Conservation (phyloP, 2,888 invertebrate species). For the Deilephila elpenor region DNA sequence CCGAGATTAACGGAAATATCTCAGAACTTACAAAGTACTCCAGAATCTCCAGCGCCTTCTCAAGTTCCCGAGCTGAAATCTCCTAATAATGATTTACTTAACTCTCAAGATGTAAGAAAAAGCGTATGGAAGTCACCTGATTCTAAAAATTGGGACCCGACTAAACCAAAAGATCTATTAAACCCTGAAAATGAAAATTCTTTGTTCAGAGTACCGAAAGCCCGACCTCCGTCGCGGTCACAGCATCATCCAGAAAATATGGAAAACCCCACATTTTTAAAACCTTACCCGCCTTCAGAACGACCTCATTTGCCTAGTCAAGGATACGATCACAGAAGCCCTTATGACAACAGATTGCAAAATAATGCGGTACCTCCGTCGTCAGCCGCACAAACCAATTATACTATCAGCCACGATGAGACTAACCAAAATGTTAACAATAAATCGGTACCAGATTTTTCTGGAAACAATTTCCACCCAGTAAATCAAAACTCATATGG, state of each 20-base stretch:
- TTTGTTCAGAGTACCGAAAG: constrained; percentile 87
- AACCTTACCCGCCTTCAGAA: constrained; percentile 86
- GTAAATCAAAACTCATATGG: constrained; percentile 71
- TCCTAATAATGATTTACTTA: constrained; percentile 64
- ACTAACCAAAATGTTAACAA: constrained; percentile 61
- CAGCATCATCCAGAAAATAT: constrained; percentile 79
- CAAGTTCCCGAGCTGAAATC: constrained; percentile 74
- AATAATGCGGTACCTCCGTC: constrained; percentile 58
- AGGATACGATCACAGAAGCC: constrained; percentile 76
- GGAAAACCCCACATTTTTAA: constrained; percentile 85
- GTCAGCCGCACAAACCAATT: constrained; percentile 68
- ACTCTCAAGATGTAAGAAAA: constrained; percentile 65
- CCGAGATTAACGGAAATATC: constrained; percentile 77
- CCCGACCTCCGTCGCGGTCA: constrained; percentile 86
- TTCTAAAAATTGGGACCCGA: constrained; percentile 74
- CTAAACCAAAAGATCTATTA: constrained; percentile 69
- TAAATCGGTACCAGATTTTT: constrained; percentile 68
- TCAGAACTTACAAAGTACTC: constrained; percentile 73
- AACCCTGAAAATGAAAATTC: constrained; percentile 78
- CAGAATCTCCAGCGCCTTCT: constrained; percentile 70
- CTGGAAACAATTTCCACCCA: constrained; percentile 74
- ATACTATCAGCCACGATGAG: constrained; percentile 77
- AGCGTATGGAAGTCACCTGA: constrained; percentile 81
- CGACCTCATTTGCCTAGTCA: constrained; percentile 66
- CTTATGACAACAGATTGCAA: constrained; percentile 68